Evolutionary conservation across 2,113 vertebrate genomes (phyloP).

Genomic region (Canis aureus): DNA sequence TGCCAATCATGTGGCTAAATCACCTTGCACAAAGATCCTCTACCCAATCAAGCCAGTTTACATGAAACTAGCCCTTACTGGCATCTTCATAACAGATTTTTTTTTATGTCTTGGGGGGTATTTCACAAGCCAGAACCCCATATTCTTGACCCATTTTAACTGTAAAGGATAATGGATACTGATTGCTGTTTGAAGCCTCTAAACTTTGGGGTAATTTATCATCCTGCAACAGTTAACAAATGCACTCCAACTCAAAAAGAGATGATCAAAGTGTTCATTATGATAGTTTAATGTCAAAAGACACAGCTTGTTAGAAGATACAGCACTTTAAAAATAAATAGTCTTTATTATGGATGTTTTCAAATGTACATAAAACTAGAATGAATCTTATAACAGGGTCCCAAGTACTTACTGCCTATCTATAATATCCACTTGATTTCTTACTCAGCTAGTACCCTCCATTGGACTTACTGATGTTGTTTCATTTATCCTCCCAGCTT

Average conservation of each 20-base stretch:
- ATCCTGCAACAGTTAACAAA: background rate
- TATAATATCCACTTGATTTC: background rate
- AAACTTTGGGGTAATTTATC: background rate
- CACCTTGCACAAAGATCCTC: background rate
- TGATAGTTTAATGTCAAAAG: background rate
- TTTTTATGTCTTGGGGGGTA: background rate
- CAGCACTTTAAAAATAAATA: background rate
- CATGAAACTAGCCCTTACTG: background rate
- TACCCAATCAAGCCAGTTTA: background rate
- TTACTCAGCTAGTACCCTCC: background rate
- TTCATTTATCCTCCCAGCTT: background rate
- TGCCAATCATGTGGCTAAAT: background rate
- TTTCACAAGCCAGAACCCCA: background rate
- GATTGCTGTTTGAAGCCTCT: background rate
- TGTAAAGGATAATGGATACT: background rate
- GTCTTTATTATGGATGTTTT: background rate
- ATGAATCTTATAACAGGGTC: background rate
- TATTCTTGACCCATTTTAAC: background rate
- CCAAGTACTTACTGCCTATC: background rate
- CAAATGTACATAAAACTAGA: background rate
- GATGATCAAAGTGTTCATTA: background rate
- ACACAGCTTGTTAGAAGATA: background rate
- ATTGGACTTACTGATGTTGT: background rate
- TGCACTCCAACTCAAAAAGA: background rate
- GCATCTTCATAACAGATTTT: background rate